A percentile compares a stretch with the other conserved stretches of the same genome.
These are phyloP conservation scores for Cepaea hortensis DNA, from an alignment of 2,888 invertebrate species.

Conservation along the genomic window DNA sequence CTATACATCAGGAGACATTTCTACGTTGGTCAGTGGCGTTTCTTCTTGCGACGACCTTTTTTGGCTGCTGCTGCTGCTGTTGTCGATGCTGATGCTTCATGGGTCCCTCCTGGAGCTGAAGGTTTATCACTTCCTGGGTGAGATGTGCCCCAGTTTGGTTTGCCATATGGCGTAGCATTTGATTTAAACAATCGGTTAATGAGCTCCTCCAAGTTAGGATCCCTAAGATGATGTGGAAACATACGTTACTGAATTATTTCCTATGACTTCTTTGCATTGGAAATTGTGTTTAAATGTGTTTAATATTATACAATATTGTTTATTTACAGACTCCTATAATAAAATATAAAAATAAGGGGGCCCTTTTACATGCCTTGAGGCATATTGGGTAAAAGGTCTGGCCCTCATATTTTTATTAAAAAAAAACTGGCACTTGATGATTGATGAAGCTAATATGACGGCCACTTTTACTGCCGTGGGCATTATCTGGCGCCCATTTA, in stretches of 20 bases:
- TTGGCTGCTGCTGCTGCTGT: slow-evolving; percentile 55
- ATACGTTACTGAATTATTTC: background rate
- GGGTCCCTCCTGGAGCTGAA: slow-evolving; percentile 44
- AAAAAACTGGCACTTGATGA: too few species aligned
- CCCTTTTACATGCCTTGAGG: too few species aligned
- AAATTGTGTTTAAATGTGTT: background rate
- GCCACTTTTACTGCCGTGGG: too few species aligned
- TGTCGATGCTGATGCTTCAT: slow-evolving; percentile 12
- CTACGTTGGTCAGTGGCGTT: slow-evolving; percentile 58
- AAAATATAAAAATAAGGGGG: too few species aligned
- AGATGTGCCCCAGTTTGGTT: slow-evolving; percentile 54
- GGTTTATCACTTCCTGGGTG: slow-evolving; percentile 52
- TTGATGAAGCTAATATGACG: too few species aligned
- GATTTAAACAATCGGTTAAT: slow-evolving; percentile 86
- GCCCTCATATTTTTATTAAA: too few species aligned
- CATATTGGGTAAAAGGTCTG: too few species aligned
- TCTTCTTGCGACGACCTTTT: slow-evolving; percentile 62
- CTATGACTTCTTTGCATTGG: background rate
- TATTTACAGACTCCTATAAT: too few species aligned
- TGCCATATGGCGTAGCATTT: slow-evolving; percentile 59
- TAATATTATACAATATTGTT: too few species aligned
- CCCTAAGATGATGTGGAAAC: slow-evolving; percentile 77
- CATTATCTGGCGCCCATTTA: too few species aligned
- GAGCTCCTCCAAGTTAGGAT: slow-evolving; percentile 87
- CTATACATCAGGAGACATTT: background rate